Evolutionary conservation across 2,113 vertebrate genomes (phyloP).

Genomic region (Megatriorchis doriae): DNA sequence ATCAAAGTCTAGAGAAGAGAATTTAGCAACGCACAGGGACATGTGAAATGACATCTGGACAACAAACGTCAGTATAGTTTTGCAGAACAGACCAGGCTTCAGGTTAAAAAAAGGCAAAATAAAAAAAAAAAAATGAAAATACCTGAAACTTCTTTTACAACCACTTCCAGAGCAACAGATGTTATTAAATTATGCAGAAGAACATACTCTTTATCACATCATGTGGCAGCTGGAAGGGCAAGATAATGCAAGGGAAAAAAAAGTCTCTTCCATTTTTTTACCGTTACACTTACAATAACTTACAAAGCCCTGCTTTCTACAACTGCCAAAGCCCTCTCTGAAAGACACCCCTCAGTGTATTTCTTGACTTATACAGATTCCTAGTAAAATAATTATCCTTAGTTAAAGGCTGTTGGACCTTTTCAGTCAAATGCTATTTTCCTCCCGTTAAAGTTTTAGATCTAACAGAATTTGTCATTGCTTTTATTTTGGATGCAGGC

Average conservation of each 20-base stretch:
- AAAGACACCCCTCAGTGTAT: background rate
- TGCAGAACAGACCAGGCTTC: background rate
- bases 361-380: background rate
- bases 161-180: background rate
- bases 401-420: background rate
- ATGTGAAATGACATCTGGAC: background rate
- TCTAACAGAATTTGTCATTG: background rate
- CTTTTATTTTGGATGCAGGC: background rate
- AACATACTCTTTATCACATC: background rate
- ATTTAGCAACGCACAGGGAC: background rate
- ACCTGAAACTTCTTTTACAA: background rate
- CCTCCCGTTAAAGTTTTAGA: background rate
- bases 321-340: background rate
- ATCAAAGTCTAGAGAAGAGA: background rate
- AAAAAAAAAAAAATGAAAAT: background rate
- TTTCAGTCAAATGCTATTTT: background rate
- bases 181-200: background rate
- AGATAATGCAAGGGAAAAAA: slow-evolving; percentile 38
- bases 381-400: background rate
- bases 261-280: slow-evolving; percentile 7
- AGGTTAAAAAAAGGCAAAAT: background rate
- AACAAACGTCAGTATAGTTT: background rate
- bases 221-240: slow-evolving; percentile 11
- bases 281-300: background rate
- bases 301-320: background rate